phyloP scores from a whole-genome alignment of 2,113 vertebrate species.

The Desmodus rotundus region DNA sequence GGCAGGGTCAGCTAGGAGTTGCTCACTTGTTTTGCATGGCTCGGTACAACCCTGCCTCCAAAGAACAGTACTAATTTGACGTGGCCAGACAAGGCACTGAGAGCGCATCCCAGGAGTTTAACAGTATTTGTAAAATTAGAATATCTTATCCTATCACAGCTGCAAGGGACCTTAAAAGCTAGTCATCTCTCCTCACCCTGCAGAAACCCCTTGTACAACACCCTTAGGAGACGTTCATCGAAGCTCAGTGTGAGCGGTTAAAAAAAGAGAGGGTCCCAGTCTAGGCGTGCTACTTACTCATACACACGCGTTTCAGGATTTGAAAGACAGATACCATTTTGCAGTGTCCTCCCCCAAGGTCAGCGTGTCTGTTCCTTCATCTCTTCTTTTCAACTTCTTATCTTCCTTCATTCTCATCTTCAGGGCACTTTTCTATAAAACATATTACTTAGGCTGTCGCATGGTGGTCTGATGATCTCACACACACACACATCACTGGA shows the following conservation, averaged over 20 bases:
- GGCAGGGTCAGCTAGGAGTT: background rate
- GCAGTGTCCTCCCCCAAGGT: background rate
- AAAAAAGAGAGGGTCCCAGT: background rate
- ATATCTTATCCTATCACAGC: background rate
- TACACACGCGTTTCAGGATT: background rate
- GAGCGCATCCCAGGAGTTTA: background rate
- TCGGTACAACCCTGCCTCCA: background rate
- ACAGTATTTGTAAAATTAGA: background rate
- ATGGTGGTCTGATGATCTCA: background rate
- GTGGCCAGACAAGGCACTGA: background rate
- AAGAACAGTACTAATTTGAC: background rate
- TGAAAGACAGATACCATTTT: background rate
- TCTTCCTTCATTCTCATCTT: background rate
- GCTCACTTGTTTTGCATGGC: background rate
- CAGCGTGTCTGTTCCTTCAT: background rate
- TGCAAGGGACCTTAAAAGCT: background rate
- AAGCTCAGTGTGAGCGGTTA: background rate
- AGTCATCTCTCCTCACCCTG: background rate
- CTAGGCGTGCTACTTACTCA: background rate
- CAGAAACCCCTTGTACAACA: background rate
- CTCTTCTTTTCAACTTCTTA: background rate
- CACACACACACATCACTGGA: background rate
- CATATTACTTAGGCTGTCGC: background rate
- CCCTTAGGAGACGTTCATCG: background rate
- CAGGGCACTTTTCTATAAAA: background rate